A percentile compares a stretch with the other conserved stretches of the same genome.
phyloP scores from a whole-genome alignment of 2,113 vertebrate genomes.

The Globicephala melas region DNA sequence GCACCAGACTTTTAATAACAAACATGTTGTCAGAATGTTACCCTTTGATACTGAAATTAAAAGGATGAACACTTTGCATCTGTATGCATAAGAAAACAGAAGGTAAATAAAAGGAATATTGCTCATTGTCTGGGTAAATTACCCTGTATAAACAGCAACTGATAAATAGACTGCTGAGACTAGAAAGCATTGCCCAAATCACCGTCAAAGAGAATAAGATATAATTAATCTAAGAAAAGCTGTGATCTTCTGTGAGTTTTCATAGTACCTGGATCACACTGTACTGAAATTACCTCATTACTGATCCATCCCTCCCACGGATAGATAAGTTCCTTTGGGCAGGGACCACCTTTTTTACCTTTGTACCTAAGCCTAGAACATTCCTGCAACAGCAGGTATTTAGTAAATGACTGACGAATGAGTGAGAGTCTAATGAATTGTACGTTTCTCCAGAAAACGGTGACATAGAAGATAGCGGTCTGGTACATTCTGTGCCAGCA shows the following conservation, averaged over 20 bases:
- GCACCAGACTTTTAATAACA: background rate
- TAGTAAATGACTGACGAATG: background rate
- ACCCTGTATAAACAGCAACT: background rate
- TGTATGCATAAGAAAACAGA: background rate
- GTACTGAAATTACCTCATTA: background rate
- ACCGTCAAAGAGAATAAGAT: background rate
- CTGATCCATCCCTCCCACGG: background rate
- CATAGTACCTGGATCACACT: background rate
- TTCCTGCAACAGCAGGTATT: background rate
- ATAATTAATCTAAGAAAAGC: background rate
- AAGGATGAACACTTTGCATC: background rate
- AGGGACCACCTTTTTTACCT: background rate
- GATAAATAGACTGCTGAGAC: background rate
- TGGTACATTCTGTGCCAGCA: background rate
- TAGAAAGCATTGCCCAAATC: background rate
- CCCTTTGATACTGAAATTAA: background rate
- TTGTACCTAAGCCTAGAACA: background rate
- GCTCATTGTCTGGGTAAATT: background rate
- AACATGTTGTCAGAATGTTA: background rate
- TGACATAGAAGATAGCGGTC: background rate
- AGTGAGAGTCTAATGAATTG: background rate
- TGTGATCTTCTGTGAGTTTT: background rate
- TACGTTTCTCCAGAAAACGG: background rate
- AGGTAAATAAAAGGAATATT: constrained; percentile 25
- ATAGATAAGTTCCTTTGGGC: background rate